Conservation (phyloP, 2,113 vertebrate genomes). For the Odocoileus hemionus region DNA sequence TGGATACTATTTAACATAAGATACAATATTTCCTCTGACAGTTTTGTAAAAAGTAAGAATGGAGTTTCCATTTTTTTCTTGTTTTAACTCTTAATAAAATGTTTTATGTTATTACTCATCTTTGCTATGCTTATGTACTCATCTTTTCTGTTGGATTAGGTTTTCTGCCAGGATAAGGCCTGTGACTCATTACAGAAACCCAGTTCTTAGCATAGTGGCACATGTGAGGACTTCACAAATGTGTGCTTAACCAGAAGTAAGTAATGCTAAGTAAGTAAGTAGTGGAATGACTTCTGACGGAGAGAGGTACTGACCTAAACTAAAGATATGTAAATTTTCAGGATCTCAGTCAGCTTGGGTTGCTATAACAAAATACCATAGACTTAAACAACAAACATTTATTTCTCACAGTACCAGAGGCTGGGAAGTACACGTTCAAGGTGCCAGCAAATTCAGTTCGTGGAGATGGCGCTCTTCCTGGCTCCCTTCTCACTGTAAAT, state of each 20-base stretch:
- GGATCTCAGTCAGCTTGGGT: neutral
- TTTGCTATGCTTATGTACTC: neutral
- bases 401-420: neutral
- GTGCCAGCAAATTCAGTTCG: neutral
- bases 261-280: no score
- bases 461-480: neutral
- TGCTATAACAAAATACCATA: neutral
- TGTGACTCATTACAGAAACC: neutral
- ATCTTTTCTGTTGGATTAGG: neutral
- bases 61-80: neutral
- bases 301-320: neutral
- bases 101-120: neutral
- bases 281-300: neutral
- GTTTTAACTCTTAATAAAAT: slow-evolving; percentile 15
- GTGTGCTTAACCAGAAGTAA: neutral
- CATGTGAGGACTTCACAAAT: neutral
- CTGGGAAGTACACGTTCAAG: neutral
- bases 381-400: neutral
- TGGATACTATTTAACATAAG: neutral
- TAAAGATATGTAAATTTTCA: neutral
- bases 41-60: neutral
- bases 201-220: neutral
- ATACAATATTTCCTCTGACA: neutral
- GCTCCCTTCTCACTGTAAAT: neutral
- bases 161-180: neutral